phyloP scores from a whole-genome alignment of 2,113 vertebrate genomes.

The Anoplopoma fimbria region DNA sequence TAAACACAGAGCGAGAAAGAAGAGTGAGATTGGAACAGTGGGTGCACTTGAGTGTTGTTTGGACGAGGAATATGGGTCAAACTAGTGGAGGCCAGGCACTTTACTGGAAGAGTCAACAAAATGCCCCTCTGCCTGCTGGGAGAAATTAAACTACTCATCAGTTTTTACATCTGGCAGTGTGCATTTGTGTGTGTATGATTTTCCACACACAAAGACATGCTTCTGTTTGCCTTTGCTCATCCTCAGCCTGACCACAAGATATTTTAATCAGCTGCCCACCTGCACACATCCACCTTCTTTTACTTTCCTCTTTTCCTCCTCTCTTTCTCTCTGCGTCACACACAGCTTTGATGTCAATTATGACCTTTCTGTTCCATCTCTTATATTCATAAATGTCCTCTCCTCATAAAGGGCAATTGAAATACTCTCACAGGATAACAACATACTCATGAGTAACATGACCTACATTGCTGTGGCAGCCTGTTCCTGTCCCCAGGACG shows the following conservation, averaged over 20 bases:
- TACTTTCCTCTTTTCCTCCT: not conserved
- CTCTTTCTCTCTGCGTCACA: slow-evolving; percentile 14
- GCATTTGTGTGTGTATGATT: not conserved
- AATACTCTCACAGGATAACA: not conserved
- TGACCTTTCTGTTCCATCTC: slow-evolving; percentile 20
- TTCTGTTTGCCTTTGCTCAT: slow-evolving; percentile 34
- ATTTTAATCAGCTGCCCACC: slow-evolving; percentile 35
- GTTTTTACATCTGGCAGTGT: slow-evolving; percentile 2
- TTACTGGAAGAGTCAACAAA: slow-evolving; percentile 29
- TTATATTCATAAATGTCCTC: not conserved
- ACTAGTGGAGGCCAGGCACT: slow-evolving; percentile 2
- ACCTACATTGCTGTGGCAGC: slow-evolving; percentile 58
- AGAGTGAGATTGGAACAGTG: slow-evolving; percentile 19
- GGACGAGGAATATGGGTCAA: slow-evolving; percentile 67
- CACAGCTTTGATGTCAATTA: slow-evolving; percentile 22
- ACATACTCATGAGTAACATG: slow-evolving; percentile 24
- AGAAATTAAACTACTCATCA: slow-evolving; percentile 8
- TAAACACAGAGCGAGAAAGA: not conserved
- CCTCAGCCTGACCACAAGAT: not conserved
- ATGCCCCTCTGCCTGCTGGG: not conserved
- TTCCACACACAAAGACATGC: not conserved
- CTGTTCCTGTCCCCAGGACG: not conserved
- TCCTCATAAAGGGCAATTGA: not conserved
- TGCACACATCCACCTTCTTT: not conserved
- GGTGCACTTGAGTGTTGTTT: slow-evolving; percentile 45